Percentiles rank a stretch among this genome's conserved stretches.
Evolutionary conservation across 1,140 invertebrate species (phyloP).

Genomic region (Pseudomyrmex pallidus): DNA sequence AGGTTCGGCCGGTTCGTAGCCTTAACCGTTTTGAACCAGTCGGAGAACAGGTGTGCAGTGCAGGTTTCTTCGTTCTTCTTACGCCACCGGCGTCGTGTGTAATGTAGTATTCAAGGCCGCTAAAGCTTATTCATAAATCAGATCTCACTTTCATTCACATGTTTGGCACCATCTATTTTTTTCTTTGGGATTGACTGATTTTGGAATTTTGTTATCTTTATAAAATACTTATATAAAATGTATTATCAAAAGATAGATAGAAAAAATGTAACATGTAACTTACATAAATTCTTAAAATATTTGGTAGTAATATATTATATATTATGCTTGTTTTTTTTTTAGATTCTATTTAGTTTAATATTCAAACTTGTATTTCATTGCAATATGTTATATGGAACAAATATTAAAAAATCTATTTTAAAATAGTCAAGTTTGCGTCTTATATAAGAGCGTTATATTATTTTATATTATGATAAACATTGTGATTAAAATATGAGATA

Average conservation of each 20-base stretch:
- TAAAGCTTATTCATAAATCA: constrained; percentile 69
- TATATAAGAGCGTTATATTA: no score
- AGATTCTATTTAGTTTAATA: no score
- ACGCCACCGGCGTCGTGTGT: constrained; percentile 59
- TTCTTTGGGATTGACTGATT: constrained; percentile 12
- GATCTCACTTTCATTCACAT: constrained; percentile 72
- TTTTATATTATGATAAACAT: no score
- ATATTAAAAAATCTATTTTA: no score
- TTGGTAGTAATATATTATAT: no score
- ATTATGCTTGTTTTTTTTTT: no score
- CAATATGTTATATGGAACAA: no score
- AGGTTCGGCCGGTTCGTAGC: constrained; percentile 16
- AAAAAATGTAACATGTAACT: background rate
- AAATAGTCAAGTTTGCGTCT: no score
- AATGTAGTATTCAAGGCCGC: constrained; percentile 70
- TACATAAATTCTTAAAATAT: no score
- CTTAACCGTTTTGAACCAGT: constrained; percentile 36
- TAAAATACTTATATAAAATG: background rate
- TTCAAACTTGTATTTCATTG: no score
- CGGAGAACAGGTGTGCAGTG: constrained; percentile 38
- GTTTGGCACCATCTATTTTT: constrained; percentile 4
- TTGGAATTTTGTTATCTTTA: constrained; percentile 17
- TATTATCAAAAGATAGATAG: background rate
- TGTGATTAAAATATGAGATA: no score
- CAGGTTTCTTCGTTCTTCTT: constrained; percentile 63